Conservation (phyloP, 2,888 invertebrate genomes). For the Mechanitis messenoides region DNA sequence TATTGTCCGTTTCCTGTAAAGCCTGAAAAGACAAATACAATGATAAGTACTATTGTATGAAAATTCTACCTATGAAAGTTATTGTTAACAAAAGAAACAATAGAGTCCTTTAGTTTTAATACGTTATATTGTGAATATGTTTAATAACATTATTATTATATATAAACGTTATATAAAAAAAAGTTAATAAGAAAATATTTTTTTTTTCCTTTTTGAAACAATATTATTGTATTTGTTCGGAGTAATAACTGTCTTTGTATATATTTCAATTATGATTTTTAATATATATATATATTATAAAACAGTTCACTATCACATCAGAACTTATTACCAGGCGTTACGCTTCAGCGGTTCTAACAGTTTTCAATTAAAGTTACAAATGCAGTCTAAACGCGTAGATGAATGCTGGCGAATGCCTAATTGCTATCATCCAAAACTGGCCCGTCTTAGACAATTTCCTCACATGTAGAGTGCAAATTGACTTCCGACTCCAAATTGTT, state of each 20-base stretch:
- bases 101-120: neutral
- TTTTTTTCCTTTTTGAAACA: neutral
- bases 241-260: no score
- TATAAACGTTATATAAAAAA: no score
- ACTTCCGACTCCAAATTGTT: conserved; percentile 31
- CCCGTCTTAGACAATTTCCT: conserved; percentile 61
- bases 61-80: conserved; percentile 12
- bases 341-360: conserved; percentile 10
- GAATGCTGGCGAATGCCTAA: conserved; percentile 37
- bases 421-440: conserved; percentile 47
- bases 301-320: no score
- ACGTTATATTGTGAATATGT: no score
- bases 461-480: conserved; percentile 43
- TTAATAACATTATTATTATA: no score
- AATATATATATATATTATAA: no score
- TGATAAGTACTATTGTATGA: conserved; percentile 11
- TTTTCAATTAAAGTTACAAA: conserved; percentile 29
- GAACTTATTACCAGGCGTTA: neutral
- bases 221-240: no score
- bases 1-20: conserved; percentile 35
- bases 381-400: conserved; percentile 27
- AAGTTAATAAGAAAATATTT: no score
- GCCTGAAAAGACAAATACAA: conserved; percentile 31
- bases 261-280: no score
- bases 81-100: conserved; percentile 7